These are phyloP conservation scores for Coturnix japonica DNA, from an alignment of 2,113 vertebrate species.

Conservation along the genomic window DNA sequence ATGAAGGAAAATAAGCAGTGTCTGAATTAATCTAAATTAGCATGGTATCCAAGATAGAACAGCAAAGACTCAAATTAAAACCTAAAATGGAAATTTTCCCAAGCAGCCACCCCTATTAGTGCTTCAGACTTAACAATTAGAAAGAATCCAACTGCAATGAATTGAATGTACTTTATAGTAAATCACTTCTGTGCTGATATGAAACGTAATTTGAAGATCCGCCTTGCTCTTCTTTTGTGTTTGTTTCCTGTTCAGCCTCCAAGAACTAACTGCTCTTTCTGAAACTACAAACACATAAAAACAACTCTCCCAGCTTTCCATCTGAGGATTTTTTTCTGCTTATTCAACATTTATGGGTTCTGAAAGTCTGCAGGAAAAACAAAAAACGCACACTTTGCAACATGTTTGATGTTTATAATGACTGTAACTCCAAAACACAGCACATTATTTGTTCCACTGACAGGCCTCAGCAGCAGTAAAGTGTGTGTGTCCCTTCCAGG, in stretches of 20 bases:
- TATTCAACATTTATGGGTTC: neutral
- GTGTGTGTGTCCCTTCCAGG: neutral
- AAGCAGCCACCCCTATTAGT: neutral
- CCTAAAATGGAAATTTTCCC: neutral
- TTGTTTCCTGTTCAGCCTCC: neutral
- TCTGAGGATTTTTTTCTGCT: neutral
- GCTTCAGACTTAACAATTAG: neutral
- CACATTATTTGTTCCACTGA: neutral
- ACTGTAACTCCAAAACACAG: neutral
- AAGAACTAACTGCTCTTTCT: neutral
- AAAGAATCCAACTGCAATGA: neutral
- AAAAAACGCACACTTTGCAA: neutral
- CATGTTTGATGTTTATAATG: neutral
- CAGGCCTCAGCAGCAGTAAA: neutral
- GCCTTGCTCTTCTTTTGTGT: neutral
- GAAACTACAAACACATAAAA: neutral
- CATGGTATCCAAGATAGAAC: neutral
- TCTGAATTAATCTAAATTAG: neutral
- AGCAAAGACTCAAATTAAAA: neutral
- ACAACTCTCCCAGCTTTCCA: neutral
- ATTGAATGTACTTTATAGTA: neutral
- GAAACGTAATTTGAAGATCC: neutral
- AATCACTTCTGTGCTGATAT: neutral
- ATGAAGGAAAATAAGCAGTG: neutral
- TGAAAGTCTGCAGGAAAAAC: neutral